Evolutionary conservation across 1,140 invertebrate species (phyloP), one percentile per base, ranked within the genome.

Genomic region (Drosophila rufa): DNA sequence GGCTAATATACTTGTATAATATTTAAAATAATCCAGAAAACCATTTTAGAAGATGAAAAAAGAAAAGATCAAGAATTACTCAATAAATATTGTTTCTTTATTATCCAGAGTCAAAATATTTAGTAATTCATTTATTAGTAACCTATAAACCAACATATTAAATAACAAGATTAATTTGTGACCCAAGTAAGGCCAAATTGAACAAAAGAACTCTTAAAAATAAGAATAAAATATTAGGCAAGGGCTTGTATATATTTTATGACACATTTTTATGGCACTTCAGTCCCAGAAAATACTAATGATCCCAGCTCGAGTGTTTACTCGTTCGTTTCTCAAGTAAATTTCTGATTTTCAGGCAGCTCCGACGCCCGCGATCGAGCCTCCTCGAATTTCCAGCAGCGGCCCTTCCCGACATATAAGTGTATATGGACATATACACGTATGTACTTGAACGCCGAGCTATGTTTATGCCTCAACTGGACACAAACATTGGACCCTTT

Each of bases 351-450:
- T 17, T 36, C 30, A 15, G 17, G 33, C 51, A 55, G 17, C 17
- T 53, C 17, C 4, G 27, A 17, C 0, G 50, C 50, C 50, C 19
- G 30, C 36, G 14, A 48, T 51, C 19, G 59, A 53, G 14, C 1
- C 47, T 36, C 14, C 47, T 61, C 59, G 30, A 6, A 19, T 61
- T 61, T n/a, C 59, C 46, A n/a, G 4, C 27, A 51, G 27, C 9
- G 8, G 46, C 25, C 47, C 25, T 27, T 53, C n/a, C 27, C 11
- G 1, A 33, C 0, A 11, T 33, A 4, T 27, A 50, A 7, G 36
- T 33, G 15, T 19, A 3, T 12, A 12, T 51, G 3, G 3, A 17
- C 19, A 14, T 8, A 53, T 4, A n/a, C n/a, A n/a, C n/a, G n/a
- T n/a, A 51, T 33, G 11, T 9, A 12, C 8, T 4, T n/a, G 2